Percentiles rank a stretch among this genome's conserved stretches.
Evolutionary conservation across 1,140 invertebrate genomes (phyloP).

Genomic region (Bombus impatiens): DNA sequence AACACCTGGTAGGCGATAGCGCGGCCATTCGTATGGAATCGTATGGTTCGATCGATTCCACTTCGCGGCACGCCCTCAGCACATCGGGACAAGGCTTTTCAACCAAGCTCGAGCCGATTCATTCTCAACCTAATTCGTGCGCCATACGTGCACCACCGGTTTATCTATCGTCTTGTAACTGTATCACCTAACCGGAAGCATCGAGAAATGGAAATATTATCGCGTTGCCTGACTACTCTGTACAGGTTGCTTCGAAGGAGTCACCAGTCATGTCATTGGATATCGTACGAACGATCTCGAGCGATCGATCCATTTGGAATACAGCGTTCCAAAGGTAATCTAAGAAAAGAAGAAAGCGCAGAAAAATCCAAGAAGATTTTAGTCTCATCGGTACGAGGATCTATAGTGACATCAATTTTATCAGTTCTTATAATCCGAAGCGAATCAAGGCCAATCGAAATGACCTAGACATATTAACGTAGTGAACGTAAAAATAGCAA

Average conservation of each 20-base stretch:
- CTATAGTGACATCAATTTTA: too few species aligned
- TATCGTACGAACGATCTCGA: not conserved
- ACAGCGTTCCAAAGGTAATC: fast-evolving
- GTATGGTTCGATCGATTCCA: constrained; percentile 32
- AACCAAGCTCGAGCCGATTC: constrained; percentile 15
- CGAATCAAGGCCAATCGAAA: not conserved
- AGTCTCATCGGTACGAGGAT: too few species aligned
- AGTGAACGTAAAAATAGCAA: not conserved
- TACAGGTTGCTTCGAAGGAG: not conserved
- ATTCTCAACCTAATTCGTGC: constrained; percentile 21
- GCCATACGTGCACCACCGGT: not conserved
- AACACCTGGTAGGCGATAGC: constrained; percentile 44
- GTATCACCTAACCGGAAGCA: not conserved
- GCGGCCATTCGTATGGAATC: constrained; percentile 1
- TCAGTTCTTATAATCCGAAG: too few species aligned
- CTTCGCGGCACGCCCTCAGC: constrained; percentile 29
- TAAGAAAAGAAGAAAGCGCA: too few species aligned
- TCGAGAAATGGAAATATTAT: not conserved
- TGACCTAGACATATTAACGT: not conserved
- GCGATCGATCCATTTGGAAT: not conserved
- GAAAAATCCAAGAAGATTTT: too few species aligned
- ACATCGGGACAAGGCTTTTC: constrained; percentile 22
- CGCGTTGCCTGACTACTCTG: not conserved
- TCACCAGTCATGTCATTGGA: not conserved
- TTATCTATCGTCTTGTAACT: too few species aligned